Percentiles rank a stretch among this genome's conserved stretches.
Conservation (phyloP, 2,888 invertebrate genomes). For the Mesorhabditis belari region DNA sequence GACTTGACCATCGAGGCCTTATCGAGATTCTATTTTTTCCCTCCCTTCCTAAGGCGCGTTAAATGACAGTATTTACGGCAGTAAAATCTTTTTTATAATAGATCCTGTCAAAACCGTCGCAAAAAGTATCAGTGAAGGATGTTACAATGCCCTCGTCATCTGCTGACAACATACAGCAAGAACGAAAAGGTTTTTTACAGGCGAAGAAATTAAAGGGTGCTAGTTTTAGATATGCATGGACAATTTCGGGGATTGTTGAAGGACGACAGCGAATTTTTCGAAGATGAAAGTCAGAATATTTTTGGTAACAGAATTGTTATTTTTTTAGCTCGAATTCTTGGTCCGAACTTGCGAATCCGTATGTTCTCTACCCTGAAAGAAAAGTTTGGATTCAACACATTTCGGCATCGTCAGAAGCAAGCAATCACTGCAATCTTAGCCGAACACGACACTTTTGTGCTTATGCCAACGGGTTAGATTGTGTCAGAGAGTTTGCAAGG, state of each 20-base stretch:
- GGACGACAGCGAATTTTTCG: constrained; percentile 43
- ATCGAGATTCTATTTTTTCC: too few species aligned
- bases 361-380: constrained; percentile 63
- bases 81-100: too few species aligned
- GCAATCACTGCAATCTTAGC: constrained; percentile 84
- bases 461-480: constrained; percentile 81
- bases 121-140: too few species aligned
- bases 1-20: too few species aligned
- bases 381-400: constrained; percentile 78
- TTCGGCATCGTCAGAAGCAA: constrained; percentile 85
- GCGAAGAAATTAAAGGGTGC: too few species aligned
- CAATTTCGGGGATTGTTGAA: constrained; percentile 43
- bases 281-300: constrained; percentile 32
- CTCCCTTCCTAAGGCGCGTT: too few species aligned
- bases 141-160: too few species aligned
- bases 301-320: too few species aligned
- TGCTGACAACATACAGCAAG: too few species aligned
- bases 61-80: too few species aligned
- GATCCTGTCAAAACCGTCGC: too few species aligned
- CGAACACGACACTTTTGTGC: constrained; percentile 78
- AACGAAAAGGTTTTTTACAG: too few species aligned
- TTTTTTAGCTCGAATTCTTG: constrained; percentile 22
- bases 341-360: constrained; percentile 7
- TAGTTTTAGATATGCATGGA: constrained; percentile 46
- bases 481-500: background rate